Base-by-base conservation (phyloP, 2,888 invertebrate genomes). In the Eilema griseolum region DNA sequence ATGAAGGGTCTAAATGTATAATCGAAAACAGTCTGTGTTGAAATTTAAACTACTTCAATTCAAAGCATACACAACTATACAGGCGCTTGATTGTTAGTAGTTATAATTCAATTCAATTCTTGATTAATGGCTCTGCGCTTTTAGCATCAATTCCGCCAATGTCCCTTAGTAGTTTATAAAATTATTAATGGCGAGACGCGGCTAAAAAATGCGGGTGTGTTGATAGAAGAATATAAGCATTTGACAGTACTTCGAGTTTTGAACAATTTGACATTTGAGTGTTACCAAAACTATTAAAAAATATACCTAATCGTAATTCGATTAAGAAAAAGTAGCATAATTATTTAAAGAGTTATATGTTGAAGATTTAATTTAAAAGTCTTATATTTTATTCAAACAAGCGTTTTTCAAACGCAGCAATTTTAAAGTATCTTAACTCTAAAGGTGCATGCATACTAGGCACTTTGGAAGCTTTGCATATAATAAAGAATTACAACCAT, bases 391-490 rank as follows among this genome's bases (percentile, higher is more conserved):
- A 23, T 41, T 66, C 0, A 41, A 68, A 62, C 46, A 57, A 8
- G 62, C 26, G 33, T 24, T 41, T 60, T 63, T 63, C 23, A 20
- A 62, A 31, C 14, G 61, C 16, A 63, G 37, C 26, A 57, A 66
- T 23, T 61, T 61, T 56, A 31, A 23, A 31, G 20, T 61, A 63
- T 28, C 41, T 65, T 70, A 68, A 63, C 70, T 67, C 67, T 64
- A 61, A 73, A 61, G 65, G 72, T 80, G 77, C 72, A 69, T 70
- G 66, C 73, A 71, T 67, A 69, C 73, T 77, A 86, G 83, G 84
- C 86, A 88, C 86, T 83, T 74, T 72, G 81, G 82, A 88, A 89
- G 86, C 84, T 71, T 82, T 65, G 61, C 73, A 37, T 24, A 31
- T 60, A 75, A 73, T 73, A 68, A 72, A 14, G 46, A 74, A 59